Evolutionary conservation across 2,113 vertebrate genomes (phyloP).

Genomic region (Maccullochella peelii): DNA sequence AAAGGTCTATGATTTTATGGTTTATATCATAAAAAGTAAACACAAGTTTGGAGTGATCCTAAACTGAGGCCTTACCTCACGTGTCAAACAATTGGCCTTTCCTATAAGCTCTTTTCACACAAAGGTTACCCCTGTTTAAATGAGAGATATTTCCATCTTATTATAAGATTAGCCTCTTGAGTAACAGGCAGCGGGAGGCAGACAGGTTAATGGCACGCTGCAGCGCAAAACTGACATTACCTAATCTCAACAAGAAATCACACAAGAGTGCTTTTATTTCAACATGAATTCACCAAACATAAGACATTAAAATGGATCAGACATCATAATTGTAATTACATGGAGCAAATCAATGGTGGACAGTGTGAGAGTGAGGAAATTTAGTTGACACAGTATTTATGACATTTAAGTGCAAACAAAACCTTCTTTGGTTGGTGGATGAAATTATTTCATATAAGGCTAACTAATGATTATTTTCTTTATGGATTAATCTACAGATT

Average conservation of each 20-base stretch:
- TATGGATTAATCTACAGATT: no score
- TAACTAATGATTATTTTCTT: no score
- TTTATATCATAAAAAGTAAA: background rate
- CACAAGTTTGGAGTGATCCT: background rate
- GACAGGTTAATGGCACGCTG: constrained; percentile 35
- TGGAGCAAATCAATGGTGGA: background rate
- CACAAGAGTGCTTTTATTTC: constrained; percentile 3
- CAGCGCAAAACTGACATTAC: constrained; percentile 22
- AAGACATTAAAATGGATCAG: background rate
- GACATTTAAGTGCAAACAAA: background rate
- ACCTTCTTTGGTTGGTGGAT: background rate
- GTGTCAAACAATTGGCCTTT: constrained; percentile 50
- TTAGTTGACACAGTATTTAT: background rate
- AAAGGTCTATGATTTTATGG: background rate
- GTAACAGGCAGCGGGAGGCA: constrained; percentile 61
- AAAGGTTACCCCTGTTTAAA: constrained; percentile 68
- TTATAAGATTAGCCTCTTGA: constrained; percentile 73
- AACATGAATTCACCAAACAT: background rate
- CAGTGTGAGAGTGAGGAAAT: background rate
- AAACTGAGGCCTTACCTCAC: constrained; percentile 24
- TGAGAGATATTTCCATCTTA: constrained; percentile 62
- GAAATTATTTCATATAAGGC: background rate
- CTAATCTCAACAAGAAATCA: constrained; percentile 10
- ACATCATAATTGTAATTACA: background rate
- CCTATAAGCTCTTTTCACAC: constrained; percentile 50